phyloP scores from a whole-genome alignment of 2,113 vertebrate species.

The Serinus canaria region DNA sequence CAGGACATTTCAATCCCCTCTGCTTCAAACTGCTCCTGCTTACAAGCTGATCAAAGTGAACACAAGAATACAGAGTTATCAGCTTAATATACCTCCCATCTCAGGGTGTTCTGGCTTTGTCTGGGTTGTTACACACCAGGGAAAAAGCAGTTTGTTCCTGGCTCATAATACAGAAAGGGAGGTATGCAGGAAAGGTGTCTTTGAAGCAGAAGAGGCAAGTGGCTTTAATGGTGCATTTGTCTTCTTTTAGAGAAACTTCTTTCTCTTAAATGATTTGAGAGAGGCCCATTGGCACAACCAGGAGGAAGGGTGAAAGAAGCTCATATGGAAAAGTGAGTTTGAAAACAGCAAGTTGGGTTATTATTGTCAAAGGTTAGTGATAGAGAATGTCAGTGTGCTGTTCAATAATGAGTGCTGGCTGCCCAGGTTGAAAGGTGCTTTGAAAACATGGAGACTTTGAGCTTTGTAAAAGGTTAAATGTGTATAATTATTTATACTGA shows the following conservation, averaged over 20 bases:
- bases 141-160: not conserved
- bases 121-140: not conserved
- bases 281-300: not conserved
- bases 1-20: not conserved
- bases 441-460: not conserved
- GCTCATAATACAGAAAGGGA: not conserved
- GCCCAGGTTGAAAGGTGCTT: not conserved
- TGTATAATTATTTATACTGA: conserved; percentile 7
- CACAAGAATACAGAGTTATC: not conserved
- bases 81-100: not conserved
- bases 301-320: not conserved
- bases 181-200: not conserved
- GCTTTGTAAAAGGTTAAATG: conserved; percentile 16
- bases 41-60: not conserved
- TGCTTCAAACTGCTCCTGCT: not conserved
- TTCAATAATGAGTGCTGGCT: not conserved
- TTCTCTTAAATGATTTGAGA: not conserved
- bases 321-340: not conserved
- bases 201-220: not conserved
- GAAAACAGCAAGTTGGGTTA: not conserved
- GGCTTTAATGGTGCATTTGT: not conserved
- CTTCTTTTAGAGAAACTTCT: not conserved
- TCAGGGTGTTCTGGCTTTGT: not conserved
- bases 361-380: not conserved
- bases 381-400: not conserved